Percentiles rank a stretch among this genome's conserved stretches.
phyloP scores from a whole-genome alignment of 2,797 vertebrate species.

The Pseudochirops cupreus region DNA sequence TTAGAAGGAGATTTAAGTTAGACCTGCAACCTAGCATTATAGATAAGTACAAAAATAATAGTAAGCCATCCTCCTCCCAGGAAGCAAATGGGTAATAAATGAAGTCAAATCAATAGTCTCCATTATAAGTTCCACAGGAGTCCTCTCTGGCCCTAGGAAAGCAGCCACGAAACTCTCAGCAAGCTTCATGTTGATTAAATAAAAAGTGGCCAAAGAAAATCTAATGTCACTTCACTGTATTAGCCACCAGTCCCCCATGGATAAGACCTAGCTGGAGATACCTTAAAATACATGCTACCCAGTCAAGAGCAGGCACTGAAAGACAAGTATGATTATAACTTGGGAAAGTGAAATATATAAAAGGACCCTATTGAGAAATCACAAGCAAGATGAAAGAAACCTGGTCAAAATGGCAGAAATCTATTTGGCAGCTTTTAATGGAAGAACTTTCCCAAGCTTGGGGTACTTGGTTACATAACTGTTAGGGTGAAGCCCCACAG shows the following conservation, averaged over 20 bases:
- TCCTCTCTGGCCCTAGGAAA: slow-evolving; percentile 44
- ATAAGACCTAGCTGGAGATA: slow-evolving; percentile 32
- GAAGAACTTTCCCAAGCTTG: slow-evolving; percentile 44
- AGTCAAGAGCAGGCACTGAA: neutral
- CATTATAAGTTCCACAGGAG: slow-evolving; percentile 35
- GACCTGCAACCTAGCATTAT: slow-evolving; percentile 8
- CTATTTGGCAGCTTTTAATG: slow-evolving; percentile 50
- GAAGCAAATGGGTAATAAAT: slow-evolving; percentile 52
- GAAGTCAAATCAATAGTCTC: slow-evolving; percentile 45
- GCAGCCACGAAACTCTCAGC: slow-evolving; percentile 61
- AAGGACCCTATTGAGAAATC: slow-evolving; percentile 61
- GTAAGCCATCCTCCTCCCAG: slow-evolving; percentile 18
- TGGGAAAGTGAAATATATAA: slow-evolving; percentile 56
- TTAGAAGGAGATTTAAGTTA: slow-evolving; percentile 48
- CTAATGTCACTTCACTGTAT: slow-evolving; percentile 42
- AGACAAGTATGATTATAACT: slow-evolving; percentile 23
- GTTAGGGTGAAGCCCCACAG: neutral
- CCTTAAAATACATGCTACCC: slow-evolving; percentile 38
- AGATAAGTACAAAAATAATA: slow-evolving; percentile 36
- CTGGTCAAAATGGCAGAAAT: slow-evolving; percentile 5
- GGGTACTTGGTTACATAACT: slow-evolving; percentile 28
- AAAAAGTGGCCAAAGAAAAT: slow-evolving; percentile 54
- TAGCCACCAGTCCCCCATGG: slow-evolving; percentile 23
- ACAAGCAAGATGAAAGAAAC: slow-evolving; percentile 7
- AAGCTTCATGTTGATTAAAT: slow-evolving; percentile 60